Conservation (phyloP, 2,888 invertebrate genomes). For the Hoplodrina blanda region DNA sequence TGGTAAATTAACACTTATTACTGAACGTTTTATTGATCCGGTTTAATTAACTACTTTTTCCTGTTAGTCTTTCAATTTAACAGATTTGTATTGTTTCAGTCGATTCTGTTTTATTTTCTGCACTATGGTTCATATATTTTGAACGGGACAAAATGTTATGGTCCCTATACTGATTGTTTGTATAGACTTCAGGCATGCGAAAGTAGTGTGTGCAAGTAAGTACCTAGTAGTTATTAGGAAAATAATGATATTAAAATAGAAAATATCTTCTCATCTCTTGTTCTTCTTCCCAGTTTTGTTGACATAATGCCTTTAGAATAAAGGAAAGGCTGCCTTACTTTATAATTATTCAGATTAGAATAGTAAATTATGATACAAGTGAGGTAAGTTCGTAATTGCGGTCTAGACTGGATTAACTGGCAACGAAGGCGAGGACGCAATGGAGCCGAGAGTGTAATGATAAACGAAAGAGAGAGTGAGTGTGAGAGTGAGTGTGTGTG, state of each 20-base stretch:
- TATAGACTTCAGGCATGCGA: background rate
- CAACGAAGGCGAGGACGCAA: too few relatives aligned
- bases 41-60: constrained; percentile 49
- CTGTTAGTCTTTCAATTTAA: constrained; percentile 23
- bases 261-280: background rate
- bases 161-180: background rate
- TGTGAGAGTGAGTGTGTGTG: too few relatives aligned
- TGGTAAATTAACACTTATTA: constrained; percentile 55
- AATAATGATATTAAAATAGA: background rate
- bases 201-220: background rate
- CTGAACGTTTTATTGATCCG: constrained; percentile 44
- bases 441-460: too few relatives aligned
- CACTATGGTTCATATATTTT: background rate
- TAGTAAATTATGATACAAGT: background rate
- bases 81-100: constrained; percentile 26
- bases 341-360: background rate
- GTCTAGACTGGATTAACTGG: too few relatives aligned
- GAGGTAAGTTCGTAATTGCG: too few relatives aligned
- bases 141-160: background rate
- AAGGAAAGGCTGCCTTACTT: background rate
- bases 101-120: constrained; percentile 11
- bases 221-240: background rate
- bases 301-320: background rate
- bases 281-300: background rate
- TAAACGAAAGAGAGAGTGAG: too few relatives aligned